These are phyloP conservation scores for Scyliorhinus canicula DNA, from an alignment of 2,797 vertebrate species.

Conservation along the genomic window DNA sequence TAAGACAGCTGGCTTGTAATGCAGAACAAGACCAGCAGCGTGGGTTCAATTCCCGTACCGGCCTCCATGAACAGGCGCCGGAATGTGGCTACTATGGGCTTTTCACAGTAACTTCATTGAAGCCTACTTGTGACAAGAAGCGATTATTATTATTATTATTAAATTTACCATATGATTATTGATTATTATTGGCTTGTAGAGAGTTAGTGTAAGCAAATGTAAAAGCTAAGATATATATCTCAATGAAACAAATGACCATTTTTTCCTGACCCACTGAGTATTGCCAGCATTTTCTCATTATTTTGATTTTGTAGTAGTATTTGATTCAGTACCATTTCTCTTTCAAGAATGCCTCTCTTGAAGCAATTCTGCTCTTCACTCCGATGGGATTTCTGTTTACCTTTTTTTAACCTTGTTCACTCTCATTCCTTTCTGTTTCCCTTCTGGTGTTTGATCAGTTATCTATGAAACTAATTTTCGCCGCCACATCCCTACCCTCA, in stretches of 20 bases:
- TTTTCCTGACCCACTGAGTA: neutral
- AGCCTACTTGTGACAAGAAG: too few relatives aligned
- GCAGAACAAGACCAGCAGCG: too few relatives aligned
- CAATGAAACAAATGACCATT: neutral
- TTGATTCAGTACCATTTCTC: neutral
- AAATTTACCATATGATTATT: neutral
- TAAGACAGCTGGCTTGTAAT: too few relatives aligned
- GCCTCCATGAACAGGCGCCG: too few relatives aligned
- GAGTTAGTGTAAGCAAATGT: neutral
- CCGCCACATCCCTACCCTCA: neutral
- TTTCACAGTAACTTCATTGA: too few relatives aligned
- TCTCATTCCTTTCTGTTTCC: neutral
- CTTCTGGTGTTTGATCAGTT: neutral
- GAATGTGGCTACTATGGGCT: too few relatives aligned
- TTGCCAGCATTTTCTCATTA: neutral
- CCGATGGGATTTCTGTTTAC: neutral
- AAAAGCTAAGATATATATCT: neutral
- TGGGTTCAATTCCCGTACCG: too few relatives aligned
- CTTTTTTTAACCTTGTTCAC: neutral
- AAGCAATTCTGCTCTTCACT: neutral
- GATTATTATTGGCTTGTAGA: neutral
- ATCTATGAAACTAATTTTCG: neutral
- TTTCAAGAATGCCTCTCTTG: neutral
- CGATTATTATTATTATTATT: too few relatives aligned
- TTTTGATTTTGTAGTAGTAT: neutral